phyloP scores from a whole-genome alignment of 1,140 invertebrate species.

The Listronotus bonariensis region DNA sequence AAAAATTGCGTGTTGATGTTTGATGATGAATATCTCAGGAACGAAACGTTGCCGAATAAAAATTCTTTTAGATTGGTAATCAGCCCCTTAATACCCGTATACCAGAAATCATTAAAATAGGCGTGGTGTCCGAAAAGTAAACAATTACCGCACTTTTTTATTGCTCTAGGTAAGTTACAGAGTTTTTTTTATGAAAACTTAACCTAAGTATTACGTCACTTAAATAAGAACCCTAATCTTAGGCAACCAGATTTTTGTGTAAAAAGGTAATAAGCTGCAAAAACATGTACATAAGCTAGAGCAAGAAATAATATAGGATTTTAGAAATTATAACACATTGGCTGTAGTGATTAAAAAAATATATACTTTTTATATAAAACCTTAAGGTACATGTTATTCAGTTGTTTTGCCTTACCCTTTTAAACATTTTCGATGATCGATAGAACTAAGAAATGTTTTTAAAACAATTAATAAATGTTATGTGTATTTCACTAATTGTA shows the following conservation, averaged over 20 bases:
- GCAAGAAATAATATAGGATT: neutral
- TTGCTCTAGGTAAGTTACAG: constrained; percentile 17
- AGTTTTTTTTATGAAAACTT: constrained; percentile 1
- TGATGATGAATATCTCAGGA: too few species aligned
- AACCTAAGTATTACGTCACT: neutral
- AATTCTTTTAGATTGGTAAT: too few species aligned
- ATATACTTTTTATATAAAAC: too few species aligned
- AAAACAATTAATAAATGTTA: constrained; percentile 24
- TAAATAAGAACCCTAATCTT: too few species aligned
- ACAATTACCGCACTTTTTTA: too few species aligned
- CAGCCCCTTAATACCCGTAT: too few species aligned
- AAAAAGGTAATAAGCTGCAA: constrained; percentile 18
- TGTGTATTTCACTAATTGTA: constrained; percentile 24
- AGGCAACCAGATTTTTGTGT: constrained; percentile 1
- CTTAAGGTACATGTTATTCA: constrained; percentile 32
- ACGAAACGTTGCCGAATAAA: too few species aligned
- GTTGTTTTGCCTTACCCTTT: constrained; percentile 17
- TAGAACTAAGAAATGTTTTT: neutral
- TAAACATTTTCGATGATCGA: constrained; percentile 3
- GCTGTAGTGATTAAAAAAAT: neutral
- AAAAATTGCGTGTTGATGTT: too few species aligned
- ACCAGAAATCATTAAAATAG: too few species aligned
- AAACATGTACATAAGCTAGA: constrained; percentile 12
- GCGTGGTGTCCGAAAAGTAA: too few species aligned
- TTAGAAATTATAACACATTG: neutral